Base-by-base conservation (phyloP, 2,888 invertebrate species). In the Arrhopalites spinosus region DNA sequence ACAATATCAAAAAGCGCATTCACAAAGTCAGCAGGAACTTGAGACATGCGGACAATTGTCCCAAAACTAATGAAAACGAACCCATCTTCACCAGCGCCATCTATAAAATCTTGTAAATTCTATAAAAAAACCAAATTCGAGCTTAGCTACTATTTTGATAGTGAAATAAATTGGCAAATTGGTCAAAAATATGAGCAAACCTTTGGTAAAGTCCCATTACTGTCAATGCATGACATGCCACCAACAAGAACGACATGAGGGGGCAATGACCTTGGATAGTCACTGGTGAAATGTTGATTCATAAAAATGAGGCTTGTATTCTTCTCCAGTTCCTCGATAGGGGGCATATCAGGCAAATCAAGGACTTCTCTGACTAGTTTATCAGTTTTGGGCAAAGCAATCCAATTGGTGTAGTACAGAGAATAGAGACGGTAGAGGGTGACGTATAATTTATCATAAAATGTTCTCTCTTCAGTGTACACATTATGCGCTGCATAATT, bases 231-330 rank as follows among this genome's bases (percentile, higher is more conserved):
- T 7, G 29, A 30, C 75, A 94, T 92, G 83, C 93, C 93, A 2
- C 93, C 93, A 3, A 93, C 91, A 85, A 93, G 93, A 13, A 93
- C 92, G 0, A 93, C 92, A 84, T 93, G 92, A 0, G 93, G 92
- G 81, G 93, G 86, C 83, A 91, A 90, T 0, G 93, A 91, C 50
- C 92, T 88, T 0, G 93, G 90, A 84, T 93, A 93, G 0, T 92
- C 90, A n/a, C 93, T 90, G 0, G 91, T 90, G 71, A 90, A 90
- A 83, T 93, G 92, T 20, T 91, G 92, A 85, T 93, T 93, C 85
- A 93, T 93, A 5, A 94, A 87, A 45, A 93, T 91, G 82, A 94
- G 91, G 84, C 92, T 92, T 1, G 92, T 91, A 3, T 92, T 92
- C 84, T 88, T 90, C 0, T 90, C 88, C 85, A 92, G 87, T 56